Evolutionary conservation across 1,140 invertebrate genomes (phyloP), one percentile per base, ranked within the genome.

Genomic region (Notospermus geniculatus): DNA sequence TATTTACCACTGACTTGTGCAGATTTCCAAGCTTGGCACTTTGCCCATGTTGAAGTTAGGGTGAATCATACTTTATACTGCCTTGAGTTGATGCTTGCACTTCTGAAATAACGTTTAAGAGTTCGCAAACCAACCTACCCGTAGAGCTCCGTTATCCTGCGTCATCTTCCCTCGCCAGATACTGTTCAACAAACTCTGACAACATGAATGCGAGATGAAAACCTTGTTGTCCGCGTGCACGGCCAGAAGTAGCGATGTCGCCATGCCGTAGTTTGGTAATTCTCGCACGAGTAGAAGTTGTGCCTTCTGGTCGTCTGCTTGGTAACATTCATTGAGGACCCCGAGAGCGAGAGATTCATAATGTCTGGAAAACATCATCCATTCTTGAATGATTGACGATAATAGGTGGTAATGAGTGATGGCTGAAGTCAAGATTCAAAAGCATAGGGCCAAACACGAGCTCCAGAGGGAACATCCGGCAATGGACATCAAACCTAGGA

Each of bases 151-250:
- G 39, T 77, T 79, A 23, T 75, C 70, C 11, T 70, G 59, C 1
- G 69, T 61, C 62, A 81, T 60, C 19, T 71, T 67, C 7, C 78
- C 80, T 70, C 73, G 76, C 80, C 80, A 82, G 22, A 80, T 75
- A 27, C 69, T 73, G 62, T 76, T 79, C 15, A 82, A 69, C 0
- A 82, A 66, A 30, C 67, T 62, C 64, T 82, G 80, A 60, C 78
- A 82, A 13, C 76, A 75, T 1, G 76, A 71, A 46, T 80, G 79
- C 9, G 77, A 74, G 19, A 82, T 73, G 52, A 82, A 80, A 7
- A 65, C 63, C 60, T 78, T 79, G 63, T 79, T 80, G 66, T 79
- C 71, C 2, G 77, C 72, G 45, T 79, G 68, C 13, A 77, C 71
- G 1, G 78, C 78, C n/a, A 80, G 68, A 22, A 72, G 61, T 27